These are phyloP conservation scores for Nymphalis c-album DNA, from an alignment of 2,888 invertebrate species.

Conservation along the genomic window DNA sequence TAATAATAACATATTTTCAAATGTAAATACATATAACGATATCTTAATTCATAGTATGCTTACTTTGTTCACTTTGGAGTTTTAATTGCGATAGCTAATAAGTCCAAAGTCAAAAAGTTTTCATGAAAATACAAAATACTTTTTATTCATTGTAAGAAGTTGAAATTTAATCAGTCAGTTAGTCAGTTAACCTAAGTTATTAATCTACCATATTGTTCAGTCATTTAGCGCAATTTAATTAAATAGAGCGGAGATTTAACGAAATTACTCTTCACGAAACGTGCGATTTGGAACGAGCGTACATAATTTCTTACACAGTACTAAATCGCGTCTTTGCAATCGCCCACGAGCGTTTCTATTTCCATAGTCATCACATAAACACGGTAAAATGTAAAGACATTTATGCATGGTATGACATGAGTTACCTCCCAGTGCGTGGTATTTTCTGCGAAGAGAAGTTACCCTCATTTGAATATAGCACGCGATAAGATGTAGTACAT, in stretches of 20 bases:
- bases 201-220: too few species aligned
- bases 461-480: neutral
- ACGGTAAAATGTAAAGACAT: constrained; percentile 24
- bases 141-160: too few species aligned
- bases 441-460: constrained; percentile 10
- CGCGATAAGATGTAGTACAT: neutral
- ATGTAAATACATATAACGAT: too few species aligned
- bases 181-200: too few species aligned
- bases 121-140: too few species aligned
- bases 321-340: constrained; percentile 22
- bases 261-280: constrained; percentile 3
- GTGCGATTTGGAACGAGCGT: constrained; percentile 14
- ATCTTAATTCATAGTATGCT: too few species aligned
- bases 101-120: too few species aligned
- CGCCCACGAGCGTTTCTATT: constrained; percentile 30
- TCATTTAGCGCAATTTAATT: neutral
- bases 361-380: constrained; percentile 25
- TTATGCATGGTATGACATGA: constrained; percentile 20
- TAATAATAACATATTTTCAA: constrained; percentile 36
- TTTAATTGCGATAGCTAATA: too few species aligned
- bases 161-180: too few species aligned
- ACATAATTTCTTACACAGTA: constrained; percentile 21
- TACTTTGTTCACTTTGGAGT: too few species aligned
- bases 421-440: constrained; percentile 1
- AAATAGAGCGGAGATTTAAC: neutral